These are phyloP conservation scores for Axea sp. DNA, from an alignment of 2,888 invertebrate species.

Conservation along the genomic window DNA sequence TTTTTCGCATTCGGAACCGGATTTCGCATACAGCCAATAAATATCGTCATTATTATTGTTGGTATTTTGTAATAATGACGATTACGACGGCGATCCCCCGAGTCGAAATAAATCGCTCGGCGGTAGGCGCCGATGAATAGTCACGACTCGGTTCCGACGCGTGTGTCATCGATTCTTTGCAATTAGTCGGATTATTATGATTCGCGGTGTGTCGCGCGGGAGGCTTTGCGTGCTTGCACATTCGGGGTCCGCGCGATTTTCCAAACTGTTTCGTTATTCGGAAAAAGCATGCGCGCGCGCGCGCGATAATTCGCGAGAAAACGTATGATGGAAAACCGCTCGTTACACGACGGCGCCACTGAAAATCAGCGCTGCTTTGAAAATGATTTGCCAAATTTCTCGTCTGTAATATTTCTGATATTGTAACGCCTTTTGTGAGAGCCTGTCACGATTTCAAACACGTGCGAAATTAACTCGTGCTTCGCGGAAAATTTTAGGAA, in stretches of 20 bases:
- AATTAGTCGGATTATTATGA: constrained; percentile 6
- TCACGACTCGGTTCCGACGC: constrained; percentile 13
- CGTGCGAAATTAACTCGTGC: no score
- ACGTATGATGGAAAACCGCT: no score
- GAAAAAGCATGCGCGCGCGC: no score
- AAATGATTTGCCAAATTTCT: no score
- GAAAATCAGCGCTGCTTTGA: no score
- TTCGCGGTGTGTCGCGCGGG: background rate
- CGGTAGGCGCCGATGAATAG: constrained; percentile 19
- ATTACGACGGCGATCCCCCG: constrained; percentile 3
- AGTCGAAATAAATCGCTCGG: constrained; percentile 1
- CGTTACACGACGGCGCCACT: no score
- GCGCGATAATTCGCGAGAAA: no score
- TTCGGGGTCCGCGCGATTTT: background rate
- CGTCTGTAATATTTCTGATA: background rate
- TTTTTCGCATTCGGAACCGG: constrained; percentile 48
- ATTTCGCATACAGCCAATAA: constrained; percentile 38
- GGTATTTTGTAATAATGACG: constrained; percentile 30
- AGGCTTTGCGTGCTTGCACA: no score
- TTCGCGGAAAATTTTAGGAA: constrained; percentile 2
- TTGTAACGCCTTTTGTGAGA: background rate
- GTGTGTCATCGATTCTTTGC: constrained; percentile 15
- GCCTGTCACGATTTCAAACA: background rate
- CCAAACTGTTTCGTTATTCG: no score
- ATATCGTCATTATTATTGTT: constrained; percentile 34